Conservation (phyloP, 2,113 vertebrate species). For the Rana temporaria region DNA sequence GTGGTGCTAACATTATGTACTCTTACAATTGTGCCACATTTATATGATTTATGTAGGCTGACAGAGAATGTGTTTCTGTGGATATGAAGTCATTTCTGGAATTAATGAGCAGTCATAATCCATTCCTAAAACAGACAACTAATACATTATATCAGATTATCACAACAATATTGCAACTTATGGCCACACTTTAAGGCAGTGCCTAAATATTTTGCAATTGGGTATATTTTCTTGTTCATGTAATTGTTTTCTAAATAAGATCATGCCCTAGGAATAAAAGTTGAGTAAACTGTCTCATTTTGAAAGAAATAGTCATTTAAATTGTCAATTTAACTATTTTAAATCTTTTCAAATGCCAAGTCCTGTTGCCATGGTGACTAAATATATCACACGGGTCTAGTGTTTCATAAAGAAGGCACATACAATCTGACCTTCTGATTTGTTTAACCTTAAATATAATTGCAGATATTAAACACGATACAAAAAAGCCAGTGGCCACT, state of each 20-base stretch:
- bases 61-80: conserved; percentile 63
- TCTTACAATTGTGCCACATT: conserved; percentile 59
- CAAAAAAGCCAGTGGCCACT: conserved; percentile 58
- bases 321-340: conserved; percentile 71
- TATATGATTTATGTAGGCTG: conserved; percentile 63
- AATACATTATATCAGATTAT: background rate
- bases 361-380: conserved; percentile 74
- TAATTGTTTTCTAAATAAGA: conserved; percentile 54
- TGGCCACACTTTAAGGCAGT: background rate
- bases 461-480: conserved; percentile 71
- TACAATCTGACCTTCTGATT: conserved; percentile 76
- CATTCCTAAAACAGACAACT: conserved; percentile 54
- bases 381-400: conserved; percentile 66
- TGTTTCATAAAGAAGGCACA: conserved; percentile 70
- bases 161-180: background rate
- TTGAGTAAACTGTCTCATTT: conserved; percentile 64
- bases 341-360: conserved; percentile 64
- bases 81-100: conserved; percentile 57
- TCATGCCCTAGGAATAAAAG: conserved; percentile 61
- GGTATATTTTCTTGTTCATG: conserved; percentile 23
- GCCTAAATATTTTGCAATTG: background rate
- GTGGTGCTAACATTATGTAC: conserved; percentile 62
- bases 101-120: conserved; percentile 51
- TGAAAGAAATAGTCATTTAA: conserved; percentile 69
- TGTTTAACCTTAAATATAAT: conserved; percentile 73